Percentiles rank a stretch among this genome's conserved stretches.
Evolutionary conservation across 2,113 vertebrate genomes (phyloP).

Genomic region (Vulpes vulpes): DNA sequence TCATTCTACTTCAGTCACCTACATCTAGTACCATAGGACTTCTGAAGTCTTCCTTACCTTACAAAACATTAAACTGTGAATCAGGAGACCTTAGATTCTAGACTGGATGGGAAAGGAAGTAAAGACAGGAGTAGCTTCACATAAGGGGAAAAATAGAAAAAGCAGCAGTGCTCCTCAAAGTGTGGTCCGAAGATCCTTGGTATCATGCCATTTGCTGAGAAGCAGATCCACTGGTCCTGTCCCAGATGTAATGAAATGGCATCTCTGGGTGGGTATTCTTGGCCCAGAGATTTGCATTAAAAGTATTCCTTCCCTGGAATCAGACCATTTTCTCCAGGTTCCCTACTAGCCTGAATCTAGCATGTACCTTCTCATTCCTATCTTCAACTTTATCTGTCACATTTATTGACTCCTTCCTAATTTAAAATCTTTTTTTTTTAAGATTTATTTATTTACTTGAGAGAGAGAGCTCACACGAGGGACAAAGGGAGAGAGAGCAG

Average conservation of each 20-base stretch:
- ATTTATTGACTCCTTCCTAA: not conserved
- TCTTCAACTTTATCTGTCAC: not conserved
- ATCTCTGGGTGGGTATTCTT: not conserved
- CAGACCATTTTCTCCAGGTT: not conserved
- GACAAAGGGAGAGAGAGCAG: too few species aligned
- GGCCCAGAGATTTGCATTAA: not conserved
- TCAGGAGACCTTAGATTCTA: not conserved
- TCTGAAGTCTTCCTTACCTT: not conserved
- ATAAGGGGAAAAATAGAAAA: not conserved
- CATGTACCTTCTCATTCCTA: not conserved
- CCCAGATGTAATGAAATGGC: not conserved
- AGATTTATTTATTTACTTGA: too few species aligned
- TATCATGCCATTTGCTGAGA: not conserved
- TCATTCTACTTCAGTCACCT: not conserved
- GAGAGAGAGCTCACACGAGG: too few species aligned
- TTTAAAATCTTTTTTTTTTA: not conserved
- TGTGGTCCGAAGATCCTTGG: not conserved
- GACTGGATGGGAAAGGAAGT: not conserved
- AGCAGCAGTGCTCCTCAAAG: not conserved
- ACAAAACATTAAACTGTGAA: not conserved
- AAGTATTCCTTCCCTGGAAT: not conserved
- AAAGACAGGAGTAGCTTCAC: not conserved
- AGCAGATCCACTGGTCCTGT: not conserved
- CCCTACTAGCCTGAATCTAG: not conserved
- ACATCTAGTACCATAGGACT: not conserved